Percentiles rank a stretch among this genome's conserved stretches.
Evolutionary conservation across 2,888 invertebrate genomes (phyloP).

Genomic region (Eilema depressum): DNA sequence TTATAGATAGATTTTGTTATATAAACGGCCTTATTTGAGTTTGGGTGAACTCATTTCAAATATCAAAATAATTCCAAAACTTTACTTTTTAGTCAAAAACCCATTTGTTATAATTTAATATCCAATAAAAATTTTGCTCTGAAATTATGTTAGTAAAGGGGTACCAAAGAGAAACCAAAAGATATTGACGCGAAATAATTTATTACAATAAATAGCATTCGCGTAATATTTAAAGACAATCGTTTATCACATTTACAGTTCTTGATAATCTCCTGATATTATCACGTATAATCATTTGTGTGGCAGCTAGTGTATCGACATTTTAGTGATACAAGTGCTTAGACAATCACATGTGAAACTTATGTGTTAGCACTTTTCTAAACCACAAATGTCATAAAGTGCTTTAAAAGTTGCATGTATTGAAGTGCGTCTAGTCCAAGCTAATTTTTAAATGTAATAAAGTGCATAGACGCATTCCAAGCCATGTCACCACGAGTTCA

Average conservation of each 20-base stretch:
- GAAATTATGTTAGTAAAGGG: constrained; percentile 10
- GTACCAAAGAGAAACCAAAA: constrained; percentile 33
- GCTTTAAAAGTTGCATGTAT: constrained; percentile 1
- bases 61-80: not conserved
- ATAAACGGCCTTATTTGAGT: constrained; percentile 25
- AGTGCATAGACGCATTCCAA: constrained; percentile 14
- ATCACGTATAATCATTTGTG: constrained; percentile 12
- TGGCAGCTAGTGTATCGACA: constrained; percentile 6
- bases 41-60: constrained; percentile 46
- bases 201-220: constrained; percentile 40
- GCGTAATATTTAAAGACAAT: constrained; percentile 37
- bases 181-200: constrained; percentile 40
- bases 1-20: constrained; percentile 25
- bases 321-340: not conserved
- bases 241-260: constrained; percentile 41
- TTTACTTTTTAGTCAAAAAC: not conserved
- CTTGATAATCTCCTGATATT: constrained; percentile 23
- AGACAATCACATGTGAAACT: not conserved
- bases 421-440: constrained; percentile 17
- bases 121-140: not conserved
- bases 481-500: constrained; percentile 35
- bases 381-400: not conserved
- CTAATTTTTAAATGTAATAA: not conserved
- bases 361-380: constrained; percentile 1
- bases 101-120: not conserved